Percentiles rank a stretch among this genome's conserved stretches.
These are phyloP conservation scores for Sesia bembeciformis DNA, from an alignment of 2,888 invertebrate species.

Conservation along the genomic window DNA sequence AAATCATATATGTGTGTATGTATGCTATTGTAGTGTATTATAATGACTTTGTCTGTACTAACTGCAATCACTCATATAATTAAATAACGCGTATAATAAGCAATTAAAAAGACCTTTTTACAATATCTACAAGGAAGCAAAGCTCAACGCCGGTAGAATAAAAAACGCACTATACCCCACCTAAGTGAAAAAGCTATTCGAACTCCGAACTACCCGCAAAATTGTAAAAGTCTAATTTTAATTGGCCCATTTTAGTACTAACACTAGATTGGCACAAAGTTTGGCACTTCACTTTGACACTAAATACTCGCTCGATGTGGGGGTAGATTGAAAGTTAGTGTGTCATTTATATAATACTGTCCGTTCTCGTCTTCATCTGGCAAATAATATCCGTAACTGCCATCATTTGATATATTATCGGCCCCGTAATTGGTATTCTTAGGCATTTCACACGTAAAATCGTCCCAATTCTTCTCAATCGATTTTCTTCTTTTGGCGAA, in stretches of 20 bases:
- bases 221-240: slow-evolving; percentile 43
- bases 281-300: slow-evolving; percentile 13
- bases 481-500: slow-evolving; percentile 69
- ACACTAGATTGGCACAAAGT: slow-evolving; percentile 23
- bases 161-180: slow-evolving; percentile 33
- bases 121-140: slow-evolving; percentile 58
- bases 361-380: slow-evolving; percentile 56
- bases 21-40: too few relatives aligned
- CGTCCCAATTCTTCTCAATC: slow-evolving; percentile 49
- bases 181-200: slow-evolving; percentile 61
- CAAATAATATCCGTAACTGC: slow-evolving; percentile 63
- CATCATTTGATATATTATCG: slow-evolving; percentile 57
- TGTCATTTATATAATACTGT: slow-evolving; percentile 59
- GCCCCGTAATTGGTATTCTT: slow-evolving; percentile 22
- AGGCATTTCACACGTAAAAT: slow-evolving; percentile 43
- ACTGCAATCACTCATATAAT: slow-evolving; percentile 1
- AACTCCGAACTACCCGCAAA: slow-evolving; percentile 43
- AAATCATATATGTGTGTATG: too few relatives aligned
- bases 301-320: slow-evolving; percentile 68
- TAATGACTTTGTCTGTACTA: too few relatives aligned
- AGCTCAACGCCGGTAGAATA: slow-evolving; percentile 31
- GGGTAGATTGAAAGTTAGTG: slow-evolving; percentile 59
- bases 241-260: slow-evolving; percentile 44
- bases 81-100: slow-evolving; percentile 13
- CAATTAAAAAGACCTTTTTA: slow-evolving; percentile 28